phyloP scores from a whole-genome alignment of 2,113 vertebrate species.

The Balaenoptera acutorostrata region DNA sequence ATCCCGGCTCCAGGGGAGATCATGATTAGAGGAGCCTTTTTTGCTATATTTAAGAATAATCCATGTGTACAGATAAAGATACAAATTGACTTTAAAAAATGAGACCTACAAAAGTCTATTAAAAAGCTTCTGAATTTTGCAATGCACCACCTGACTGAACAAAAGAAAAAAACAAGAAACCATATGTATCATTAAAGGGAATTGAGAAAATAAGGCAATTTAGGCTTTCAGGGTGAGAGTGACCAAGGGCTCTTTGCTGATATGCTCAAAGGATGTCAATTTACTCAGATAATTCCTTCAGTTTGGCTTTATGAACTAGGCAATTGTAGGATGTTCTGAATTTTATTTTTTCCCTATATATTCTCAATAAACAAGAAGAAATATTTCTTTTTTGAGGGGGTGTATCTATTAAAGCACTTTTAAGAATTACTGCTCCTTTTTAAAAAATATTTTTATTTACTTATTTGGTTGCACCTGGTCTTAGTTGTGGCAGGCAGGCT shows the following conservation, averaged over 20 bases:
- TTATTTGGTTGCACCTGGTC: too few species aligned
- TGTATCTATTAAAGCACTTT: background rate
- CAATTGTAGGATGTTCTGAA: background rate
- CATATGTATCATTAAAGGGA: background rate
- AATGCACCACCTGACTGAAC: background rate
- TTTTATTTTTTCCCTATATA: background rate
- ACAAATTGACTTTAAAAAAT: background rate
- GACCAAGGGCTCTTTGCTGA: background rate
- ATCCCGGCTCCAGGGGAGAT: background rate
- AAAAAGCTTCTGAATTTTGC: background rate
- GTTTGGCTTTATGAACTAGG: background rate
- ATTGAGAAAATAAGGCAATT: background rate
- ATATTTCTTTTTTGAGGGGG: background rate
- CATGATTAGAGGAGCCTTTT: background rate
- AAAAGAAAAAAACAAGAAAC: too few species aligned
- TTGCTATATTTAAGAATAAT: slow-evolving; percentile 1
- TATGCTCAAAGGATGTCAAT: background rate
- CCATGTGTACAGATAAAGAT: background rate
- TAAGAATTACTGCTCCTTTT: background rate
- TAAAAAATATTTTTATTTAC: too few species aligned
- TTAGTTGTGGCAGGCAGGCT: too few species aligned
- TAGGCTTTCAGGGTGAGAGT: background rate
- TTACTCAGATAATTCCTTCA: background rate
- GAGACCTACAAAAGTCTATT: background rate
- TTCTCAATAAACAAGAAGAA: slow-evolving; percentile 2